Conservation (phyloP, 2,113 vertebrate genomes). For the Myotis davidii region DNA sequence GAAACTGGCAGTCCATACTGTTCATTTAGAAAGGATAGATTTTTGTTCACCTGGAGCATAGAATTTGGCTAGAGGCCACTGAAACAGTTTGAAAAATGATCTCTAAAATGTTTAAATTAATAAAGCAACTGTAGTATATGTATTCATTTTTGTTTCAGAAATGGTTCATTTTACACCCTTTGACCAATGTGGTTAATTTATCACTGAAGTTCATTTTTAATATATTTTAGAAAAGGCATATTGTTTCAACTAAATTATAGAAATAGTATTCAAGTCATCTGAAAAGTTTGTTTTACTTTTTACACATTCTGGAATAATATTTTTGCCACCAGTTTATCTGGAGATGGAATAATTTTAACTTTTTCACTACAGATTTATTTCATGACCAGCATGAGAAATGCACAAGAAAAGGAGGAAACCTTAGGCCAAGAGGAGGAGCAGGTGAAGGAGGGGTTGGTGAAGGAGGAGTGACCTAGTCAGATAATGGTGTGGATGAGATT, state of each 20-base stretch:
- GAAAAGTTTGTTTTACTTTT: neutral
- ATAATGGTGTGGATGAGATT: neutral
- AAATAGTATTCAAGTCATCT: neutral
- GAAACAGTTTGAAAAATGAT: constrained; percentile 66
- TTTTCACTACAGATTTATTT: neutral
- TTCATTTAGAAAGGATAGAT: constrained; percentile 55
- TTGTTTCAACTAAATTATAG: constrained; percentile 32
- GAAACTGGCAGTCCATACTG: constrained; percentile 22
- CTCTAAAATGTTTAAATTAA: constrained; percentile 48
- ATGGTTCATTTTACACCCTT: constrained; percentile 63
- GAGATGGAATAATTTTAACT: neutral
- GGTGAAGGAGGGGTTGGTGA: neutral
- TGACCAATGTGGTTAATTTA: constrained; percentile 47
- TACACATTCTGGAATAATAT: neutral
- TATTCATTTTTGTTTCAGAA: constrained; percentile 36
- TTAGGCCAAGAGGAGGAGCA: neutral
- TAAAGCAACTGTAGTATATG: neutral
- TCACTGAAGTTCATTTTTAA: constrained; percentile 29
- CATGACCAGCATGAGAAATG: neutral
- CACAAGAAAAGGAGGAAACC: neutral
- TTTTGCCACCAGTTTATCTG: neutral
- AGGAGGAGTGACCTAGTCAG: neutral
- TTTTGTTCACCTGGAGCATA: constrained; percentile 65
- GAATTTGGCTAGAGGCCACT: constrained; percentile 48
- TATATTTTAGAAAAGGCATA: constrained; percentile 45